Percentiles rank a stretch among this genome's conserved stretches.
phyloP scores from a whole-genome alignment of 2,888 invertebrate genomes.

The Hirtodrosophila confusa region DNA sequence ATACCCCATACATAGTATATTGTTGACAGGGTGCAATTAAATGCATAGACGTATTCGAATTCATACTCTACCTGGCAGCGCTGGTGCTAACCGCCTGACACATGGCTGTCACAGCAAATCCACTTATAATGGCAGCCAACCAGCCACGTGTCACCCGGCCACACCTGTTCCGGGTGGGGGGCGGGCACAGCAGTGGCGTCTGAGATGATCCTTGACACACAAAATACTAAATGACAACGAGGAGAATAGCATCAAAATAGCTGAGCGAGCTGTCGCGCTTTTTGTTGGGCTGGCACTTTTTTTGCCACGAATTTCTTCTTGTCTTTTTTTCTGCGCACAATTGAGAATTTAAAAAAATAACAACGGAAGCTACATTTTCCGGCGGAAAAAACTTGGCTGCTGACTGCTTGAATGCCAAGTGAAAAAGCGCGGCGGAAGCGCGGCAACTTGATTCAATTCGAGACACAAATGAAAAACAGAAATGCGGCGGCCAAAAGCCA shows the following conservation, averaged over 20 bases:
- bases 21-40: neutral
- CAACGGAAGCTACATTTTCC: constrained; percentile 75
- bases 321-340: constrained; percentile 50
- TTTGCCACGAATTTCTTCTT: constrained; percentile 24
- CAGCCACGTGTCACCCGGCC: constrained; percentile 60
- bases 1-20: neutral
- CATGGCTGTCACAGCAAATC: constrained; percentile 68
- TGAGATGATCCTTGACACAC: constrained; percentile 40
- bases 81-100: constrained; percentile 39
- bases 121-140: constrained; percentile 67
- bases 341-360: constrained; percentile 72
- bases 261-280: constrained; percentile 44
- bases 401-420: constrained; percentile 36
- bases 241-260: constrained; percentile 55
- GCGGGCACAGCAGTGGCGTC: constrained; percentile 5
- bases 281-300: constrained; percentile 25
- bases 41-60: constrained; percentile 20
- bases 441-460: constrained; percentile 74
- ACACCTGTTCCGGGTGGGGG: constrained; percentile 55
- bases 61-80: constrained; percentile 29
- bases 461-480: constrained; percentile 67
- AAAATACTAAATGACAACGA: constrained; percentile 23
- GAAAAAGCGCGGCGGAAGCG: constrained; percentile 54
- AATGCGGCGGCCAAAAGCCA: constrained; percentile 57
- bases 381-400: constrained; percentile 69